Evolutionary conservation across 2,888 invertebrate genomes (phyloP).

Genomic region (Drosophila diplacantha): DNA sequence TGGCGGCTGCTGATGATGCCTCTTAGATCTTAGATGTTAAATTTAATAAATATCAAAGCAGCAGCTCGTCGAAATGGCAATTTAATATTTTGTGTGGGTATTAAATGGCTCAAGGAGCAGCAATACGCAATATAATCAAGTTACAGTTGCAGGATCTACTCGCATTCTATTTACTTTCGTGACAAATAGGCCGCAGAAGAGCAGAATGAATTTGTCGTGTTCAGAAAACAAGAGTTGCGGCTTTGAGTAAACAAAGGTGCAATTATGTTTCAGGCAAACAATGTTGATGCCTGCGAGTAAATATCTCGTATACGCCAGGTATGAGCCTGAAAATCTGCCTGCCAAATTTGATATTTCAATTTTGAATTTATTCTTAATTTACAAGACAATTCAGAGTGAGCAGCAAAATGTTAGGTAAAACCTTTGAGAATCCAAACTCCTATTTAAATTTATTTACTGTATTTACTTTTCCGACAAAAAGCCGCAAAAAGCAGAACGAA

Average conservation of each 20-base stretch:
- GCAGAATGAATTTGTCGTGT: conserved; percentile 4
- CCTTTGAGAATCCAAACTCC: neutral
- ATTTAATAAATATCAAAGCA: conserved; percentile 62
- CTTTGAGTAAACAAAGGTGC: conserved; percentile 12
- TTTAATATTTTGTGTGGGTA: conserved; percentile 40
- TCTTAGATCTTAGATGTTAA: conserved; percentile 32
- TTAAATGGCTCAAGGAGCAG: conserved; percentile 27
- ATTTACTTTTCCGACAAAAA: conserved; percentile 12
- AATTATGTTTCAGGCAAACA: neutral
- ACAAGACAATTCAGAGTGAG: neutral
- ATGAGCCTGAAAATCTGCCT: neutral
- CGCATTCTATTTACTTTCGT: conserved; percentile 24
- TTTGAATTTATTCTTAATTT: neutral
- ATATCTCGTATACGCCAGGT: neutral
- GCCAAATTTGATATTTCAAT: neutral
- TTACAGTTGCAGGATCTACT: conserved; percentile 13
- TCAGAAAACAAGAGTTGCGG: conserved; percentile 1
- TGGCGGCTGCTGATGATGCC: conserved; percentile 5
- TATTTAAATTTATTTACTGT: neutral
- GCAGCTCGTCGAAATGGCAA: conserved; percentile 32
- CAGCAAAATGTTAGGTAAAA: neutral
- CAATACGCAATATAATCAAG: conserved; percentile 22
- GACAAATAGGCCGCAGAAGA: conserved; percentile 5
- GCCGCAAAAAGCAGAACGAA: neutral
- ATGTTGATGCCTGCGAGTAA: neutral